Evolutionary conservation across 30 jellyfish, hydroid and myxozoan species (phyloP).

Genomic region (Hydra vulgaris): DNA sequence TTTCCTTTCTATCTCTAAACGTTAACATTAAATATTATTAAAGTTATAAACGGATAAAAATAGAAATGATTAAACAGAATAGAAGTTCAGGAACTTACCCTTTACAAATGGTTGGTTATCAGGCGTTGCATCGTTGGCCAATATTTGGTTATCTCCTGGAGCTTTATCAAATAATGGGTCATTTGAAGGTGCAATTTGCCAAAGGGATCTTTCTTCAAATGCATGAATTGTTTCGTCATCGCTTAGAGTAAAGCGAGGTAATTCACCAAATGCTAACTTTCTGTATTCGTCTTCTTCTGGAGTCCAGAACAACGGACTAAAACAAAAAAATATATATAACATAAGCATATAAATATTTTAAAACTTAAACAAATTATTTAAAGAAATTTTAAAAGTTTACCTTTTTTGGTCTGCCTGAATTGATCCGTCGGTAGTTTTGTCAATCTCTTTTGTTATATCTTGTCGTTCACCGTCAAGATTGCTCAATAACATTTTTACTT

Average conservation of each 20-base stretch:
- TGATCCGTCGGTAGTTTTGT: constrained; percentile 23
- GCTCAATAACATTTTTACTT: constrained; percentile 30
- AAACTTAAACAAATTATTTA: neutral
- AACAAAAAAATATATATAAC: neutral
- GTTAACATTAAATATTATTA: neutral
- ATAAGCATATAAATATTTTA: neutral
- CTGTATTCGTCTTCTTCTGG: constrained; percentile 51
- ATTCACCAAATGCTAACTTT: constrained; percentile 48
- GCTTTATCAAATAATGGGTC: constrained; percentile 47
- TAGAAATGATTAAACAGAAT: neutral
- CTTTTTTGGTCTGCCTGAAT: constrained; percentile 16
- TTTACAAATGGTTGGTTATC: constrained; percentile 1
- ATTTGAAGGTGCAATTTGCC: constrained; percentile 50
- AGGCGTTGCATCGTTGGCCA: neutral
- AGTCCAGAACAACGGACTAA: constrained; percentile 29
- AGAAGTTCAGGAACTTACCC: neutral
- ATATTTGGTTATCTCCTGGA: constrained; percentile 29
- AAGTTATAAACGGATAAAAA: neutral
- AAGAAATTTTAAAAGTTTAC: neutral
- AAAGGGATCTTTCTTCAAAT: constrained; percentile 50
- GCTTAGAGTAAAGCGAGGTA: constrained; percentile 71
- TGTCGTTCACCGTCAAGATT: constrained; percentile 43
- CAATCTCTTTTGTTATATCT: constrained; percentile 38
- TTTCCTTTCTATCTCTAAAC: constrained; percentile 23
- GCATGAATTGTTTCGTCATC: constrained; percentile 61